These are phyloP conservation scores for Crenichthys baileyi DNA, from an alignment of 2,797 vertebrate genomes.

Conservation along the genomic window DNA sequence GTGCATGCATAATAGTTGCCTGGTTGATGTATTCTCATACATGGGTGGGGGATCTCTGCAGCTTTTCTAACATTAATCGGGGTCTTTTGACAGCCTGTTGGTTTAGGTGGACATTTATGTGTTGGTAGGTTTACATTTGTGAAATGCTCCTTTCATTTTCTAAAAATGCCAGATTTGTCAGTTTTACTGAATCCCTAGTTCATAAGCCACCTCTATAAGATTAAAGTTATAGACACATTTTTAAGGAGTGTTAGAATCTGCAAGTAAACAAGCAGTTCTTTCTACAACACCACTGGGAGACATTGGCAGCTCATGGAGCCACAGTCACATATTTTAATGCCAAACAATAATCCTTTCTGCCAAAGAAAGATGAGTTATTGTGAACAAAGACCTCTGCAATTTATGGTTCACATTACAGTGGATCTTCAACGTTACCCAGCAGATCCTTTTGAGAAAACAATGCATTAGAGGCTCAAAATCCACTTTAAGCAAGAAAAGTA, in stretches of 20 bases:
- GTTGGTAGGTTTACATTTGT: no score
- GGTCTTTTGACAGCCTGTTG: no score
- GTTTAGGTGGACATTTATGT: no score
- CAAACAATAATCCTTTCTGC: conserved; percentile 42
- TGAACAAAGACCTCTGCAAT: conserved; percentile 32
- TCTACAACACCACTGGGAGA: conserved; percentile 11
- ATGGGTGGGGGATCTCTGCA: no score
- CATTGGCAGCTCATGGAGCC: conserved; percentile 9
- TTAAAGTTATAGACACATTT: conserved; percentile 38
- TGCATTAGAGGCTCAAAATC: conserved; percentile 19
- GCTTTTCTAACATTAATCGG: no score
- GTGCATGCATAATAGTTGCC: neutral
- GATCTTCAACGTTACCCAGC: conserved; percentile 32
- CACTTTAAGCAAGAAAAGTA: conserved; percentile 14
- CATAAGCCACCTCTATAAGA: conserved; percentile 19
- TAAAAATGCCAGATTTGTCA: conserved; percentile 9
- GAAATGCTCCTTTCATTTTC: no score
- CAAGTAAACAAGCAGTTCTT: conserved; percentile 33
- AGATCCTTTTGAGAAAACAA: conserved; percentile 32
- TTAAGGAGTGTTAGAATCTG: conserved; percentile 29
- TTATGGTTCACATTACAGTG: conserved; percentile 32
- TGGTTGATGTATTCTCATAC: neutral
- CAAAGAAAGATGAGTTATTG: conserved; percentile 30
- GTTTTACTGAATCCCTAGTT: conserved; percentile 23
- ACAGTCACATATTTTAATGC: conserved; percentile 30